A percentile compares a stretch with the other conserved stretches of the same genome.
Conservation (phyloP, 2,113 vertebrate species). For the Oceanites oceanicus region DNA sequence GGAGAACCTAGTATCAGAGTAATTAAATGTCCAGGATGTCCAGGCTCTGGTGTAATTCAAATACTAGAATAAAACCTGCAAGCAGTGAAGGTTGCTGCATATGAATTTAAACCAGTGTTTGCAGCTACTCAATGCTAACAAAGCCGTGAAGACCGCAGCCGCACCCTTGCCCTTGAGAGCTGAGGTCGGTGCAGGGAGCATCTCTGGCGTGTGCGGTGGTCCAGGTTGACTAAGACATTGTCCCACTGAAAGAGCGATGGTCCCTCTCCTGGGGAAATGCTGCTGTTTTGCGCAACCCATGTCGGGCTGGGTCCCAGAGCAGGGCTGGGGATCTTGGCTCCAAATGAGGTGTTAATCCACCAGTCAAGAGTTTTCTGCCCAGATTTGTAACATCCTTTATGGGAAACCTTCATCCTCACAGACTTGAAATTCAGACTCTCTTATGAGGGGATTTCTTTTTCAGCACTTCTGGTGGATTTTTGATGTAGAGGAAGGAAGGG, state of each 20-base stretch:
- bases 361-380: background rate
- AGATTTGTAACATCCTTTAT: background rate
- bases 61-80: background rate
- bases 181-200: background rate
- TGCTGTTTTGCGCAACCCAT: background rate
- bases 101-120: background rate
- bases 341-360: background rate
- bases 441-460: background rate
- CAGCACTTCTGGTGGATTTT: background rate
- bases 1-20: background rate
- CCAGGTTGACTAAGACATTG: rapidly evolving
- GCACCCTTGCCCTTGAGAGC: background rate
- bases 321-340: background rate
- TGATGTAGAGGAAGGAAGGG: background rate
- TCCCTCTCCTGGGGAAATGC: background rate
- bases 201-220: background rate
- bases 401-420: background rate
- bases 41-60: background rate
- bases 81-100: background rate
- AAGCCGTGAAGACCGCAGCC: background rate
- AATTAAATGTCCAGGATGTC: background rate
- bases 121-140: background rate
- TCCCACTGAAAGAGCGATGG: background rate
- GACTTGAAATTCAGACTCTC: background rate
- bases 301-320: rapidly evolving